Conservation (phyloP, 2,113 vertebrate genomes). For the Siniperca knerii region DNA sequence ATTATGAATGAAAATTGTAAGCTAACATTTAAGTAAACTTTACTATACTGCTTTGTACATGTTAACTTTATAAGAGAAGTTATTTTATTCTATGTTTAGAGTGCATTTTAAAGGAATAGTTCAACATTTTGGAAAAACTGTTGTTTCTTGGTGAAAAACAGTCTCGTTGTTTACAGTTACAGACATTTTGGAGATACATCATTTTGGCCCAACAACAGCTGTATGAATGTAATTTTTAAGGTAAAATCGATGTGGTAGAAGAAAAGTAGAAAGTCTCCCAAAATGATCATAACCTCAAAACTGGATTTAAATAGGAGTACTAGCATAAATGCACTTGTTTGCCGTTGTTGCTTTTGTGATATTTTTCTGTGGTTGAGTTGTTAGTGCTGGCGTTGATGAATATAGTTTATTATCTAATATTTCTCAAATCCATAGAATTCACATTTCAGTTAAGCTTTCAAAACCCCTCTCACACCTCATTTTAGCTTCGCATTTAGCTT, state of each 20-base stretch:
- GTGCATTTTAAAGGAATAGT: neutral
- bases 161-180: no score
- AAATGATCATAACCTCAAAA: neutral
- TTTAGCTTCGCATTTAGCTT: neutral
- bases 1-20: neutral
- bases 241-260: no score
- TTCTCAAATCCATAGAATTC: neutral
- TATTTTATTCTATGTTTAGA: neutral
- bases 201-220: neutral
- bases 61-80: neutral
- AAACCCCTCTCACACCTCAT: neutral
- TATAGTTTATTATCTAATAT: neutral
- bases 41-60: no score
- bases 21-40: no score
- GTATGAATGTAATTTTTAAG: neutral
- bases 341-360: neutral
- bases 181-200: no score
- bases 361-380: neutral
- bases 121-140: neutral
- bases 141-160: no score
- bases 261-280: neutral
- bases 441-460: neutral
- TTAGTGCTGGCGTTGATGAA: no score
- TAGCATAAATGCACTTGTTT: neutral
- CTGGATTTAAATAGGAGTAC: neutral